Evolutionary conservation across 1,140 invertebrate species (phyloP).

Genomic region (Drosophila pseudoananassae): DNA sequence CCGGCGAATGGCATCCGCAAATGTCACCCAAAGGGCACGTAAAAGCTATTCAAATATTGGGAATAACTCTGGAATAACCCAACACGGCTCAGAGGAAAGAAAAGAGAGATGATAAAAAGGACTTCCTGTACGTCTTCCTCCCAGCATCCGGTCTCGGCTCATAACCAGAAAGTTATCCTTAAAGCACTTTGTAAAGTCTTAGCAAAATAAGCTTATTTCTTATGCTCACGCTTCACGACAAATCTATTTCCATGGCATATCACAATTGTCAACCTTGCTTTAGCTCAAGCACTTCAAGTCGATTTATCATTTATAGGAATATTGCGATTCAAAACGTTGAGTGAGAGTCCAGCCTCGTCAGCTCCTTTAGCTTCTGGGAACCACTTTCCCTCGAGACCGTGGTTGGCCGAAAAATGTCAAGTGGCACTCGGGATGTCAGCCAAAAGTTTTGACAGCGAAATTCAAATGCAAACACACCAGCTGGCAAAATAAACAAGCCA

Average conservation of each 20-base stretch:
- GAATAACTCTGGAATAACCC: constrained; percentile 5
- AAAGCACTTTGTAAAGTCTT: constrained; percentile 9
- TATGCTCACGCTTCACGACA: constrained; percentile 8
- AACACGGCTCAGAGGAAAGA: neutral
- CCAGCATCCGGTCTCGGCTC: neutral
- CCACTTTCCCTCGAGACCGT: constrained; percentile 1
- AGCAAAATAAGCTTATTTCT: constrained; percentile 30
- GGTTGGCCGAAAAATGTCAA: constrained; percentile 25
- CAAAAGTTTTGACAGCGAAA: constrained; percentile 63
- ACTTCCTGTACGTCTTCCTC: neutral
- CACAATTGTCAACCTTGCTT: constrained; percentile 49
- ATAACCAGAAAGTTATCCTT: constrained; percentile 28
- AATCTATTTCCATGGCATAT: constrained; percentile 31
- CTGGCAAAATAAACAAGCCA: constrained; percentile 43
- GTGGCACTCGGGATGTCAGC: constrained; percentile 10
- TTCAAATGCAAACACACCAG: constrained; percentile 35
- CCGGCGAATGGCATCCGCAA: constrained; percentile 40
- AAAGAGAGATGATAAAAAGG: constrained; percentile 14
- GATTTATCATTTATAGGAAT: constrained; percentile 44
- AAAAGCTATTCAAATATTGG: constrained; percentile 48
- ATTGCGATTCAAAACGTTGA: neutral
- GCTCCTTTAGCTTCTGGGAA: neutral
- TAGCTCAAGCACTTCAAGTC: constrained; percentile 16
- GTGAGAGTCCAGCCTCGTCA: constrained; percentile 9
- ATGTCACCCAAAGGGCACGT: constrained; percentile 52